Percentiles rank a stretch among this genome's conserved stretches.
These are phyloP conservation scores for Nebria ingens DNA, from an alignment of 1,140 invertebrate genomes.

Conservation along the genomic window DNA sequence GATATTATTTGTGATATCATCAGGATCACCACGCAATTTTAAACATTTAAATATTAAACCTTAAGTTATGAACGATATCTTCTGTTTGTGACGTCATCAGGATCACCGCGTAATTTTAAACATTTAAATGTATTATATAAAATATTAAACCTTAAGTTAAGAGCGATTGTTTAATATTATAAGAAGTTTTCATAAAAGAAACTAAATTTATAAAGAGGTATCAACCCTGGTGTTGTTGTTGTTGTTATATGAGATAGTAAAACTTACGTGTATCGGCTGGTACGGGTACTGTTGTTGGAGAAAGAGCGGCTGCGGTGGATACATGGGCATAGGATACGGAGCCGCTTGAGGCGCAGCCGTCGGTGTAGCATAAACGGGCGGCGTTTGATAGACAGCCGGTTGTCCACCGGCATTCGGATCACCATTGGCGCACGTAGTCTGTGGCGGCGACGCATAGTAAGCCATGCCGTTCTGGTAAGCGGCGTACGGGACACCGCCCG, in stretches of 20 bases:
- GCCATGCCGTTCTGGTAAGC: not conserved
- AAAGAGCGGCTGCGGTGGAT: slow-evolving; percentile 29
- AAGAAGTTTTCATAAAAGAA: too few relatives aligned
- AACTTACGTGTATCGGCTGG: slow-evolving; percentile 32
- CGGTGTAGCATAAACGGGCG: slow-evolving; percentile 30
- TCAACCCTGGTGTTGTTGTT: too few relatives aligned
- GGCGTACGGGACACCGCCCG: not conserved
- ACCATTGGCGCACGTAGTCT: slow-evolving; percentile 18
- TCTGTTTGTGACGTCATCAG: too few relatives aligned
- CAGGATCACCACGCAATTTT: too few relatives aligned
- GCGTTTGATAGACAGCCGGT: slow-evolving; percentile 30
- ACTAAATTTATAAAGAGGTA: too few relatives aligned
- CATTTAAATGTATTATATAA: too few relatives aligned
- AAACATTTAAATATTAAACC: too few relatives aligned
- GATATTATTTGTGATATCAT: too few relatives aligned
- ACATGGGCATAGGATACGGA: slow-evolving; percentile 30
- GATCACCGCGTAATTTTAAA: too few relatives aligned
- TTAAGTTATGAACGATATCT: too few relatives aligned
- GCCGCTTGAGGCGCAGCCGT: slow-evolving; percentile 29
- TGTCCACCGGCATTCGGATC: slow-evolving; percentile 24
- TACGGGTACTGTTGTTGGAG: slow-evolving; percentile 32
- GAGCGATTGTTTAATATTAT: too few relatives aligned
- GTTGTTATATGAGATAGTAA: not conserved
- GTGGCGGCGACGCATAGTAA: slow-evolving; percentile 19
- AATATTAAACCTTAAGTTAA: too few relatives aligned